Evolutionary conservation across 2,797 vertebrate genomes (phyloP).

Genomic region (Coilia nasus): DNA sequence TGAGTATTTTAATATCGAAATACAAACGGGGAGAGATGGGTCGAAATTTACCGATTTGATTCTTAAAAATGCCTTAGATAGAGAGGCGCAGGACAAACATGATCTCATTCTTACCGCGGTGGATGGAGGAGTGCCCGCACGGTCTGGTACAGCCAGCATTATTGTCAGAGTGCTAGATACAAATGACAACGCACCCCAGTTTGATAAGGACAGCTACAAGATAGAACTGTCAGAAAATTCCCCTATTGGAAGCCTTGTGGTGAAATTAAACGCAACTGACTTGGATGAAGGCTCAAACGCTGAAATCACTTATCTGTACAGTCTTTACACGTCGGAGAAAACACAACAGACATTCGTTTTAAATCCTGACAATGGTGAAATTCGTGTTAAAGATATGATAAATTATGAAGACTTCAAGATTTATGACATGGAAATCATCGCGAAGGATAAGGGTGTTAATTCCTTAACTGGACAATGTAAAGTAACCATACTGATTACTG

Average conservation of each 20-base stretch:
- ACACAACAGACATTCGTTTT: conserved; percentile 57
- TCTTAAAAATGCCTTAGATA: conserved; percentile 65
- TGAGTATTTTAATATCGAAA: conserved; percentile 67
- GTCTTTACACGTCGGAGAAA: conserved; percentile 49
- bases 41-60: conserved; percentile 65
- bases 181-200: conserved; percentile 68
- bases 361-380: conserved; percentile 54
- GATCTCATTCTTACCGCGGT: conserved; percentile 66
- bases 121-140: conserved; percentile 66
- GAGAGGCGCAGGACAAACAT: conserved; percentile 67
- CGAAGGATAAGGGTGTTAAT: conserved; percentile 54
- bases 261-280: conserved; percentile 67
- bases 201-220: conserved; percentile 62
- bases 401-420: conserved; percentile 62
- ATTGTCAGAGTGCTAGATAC: conserved; percentile 65
- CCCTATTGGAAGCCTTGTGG: conserved; percentile 59
- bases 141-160: conserved; percentile 59
- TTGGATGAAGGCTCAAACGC: conserved; percentile 64
- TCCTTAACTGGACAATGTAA: conserved; percentile 66
- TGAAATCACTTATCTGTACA: conserved; percentile 60
- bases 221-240: conserved; percentile 64
- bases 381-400: conserved; percentile 46
- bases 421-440: conserved; percentile 65
- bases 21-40: conserved; percentile 56
- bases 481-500: conserved; percentile 66